A percentile compares a stretch with the other conserved stretches of the same genome.
Evolutionary conservation across 1,140 invertebrate species (phyloP).

Genomic region (Drusus annulatus): DNA sequence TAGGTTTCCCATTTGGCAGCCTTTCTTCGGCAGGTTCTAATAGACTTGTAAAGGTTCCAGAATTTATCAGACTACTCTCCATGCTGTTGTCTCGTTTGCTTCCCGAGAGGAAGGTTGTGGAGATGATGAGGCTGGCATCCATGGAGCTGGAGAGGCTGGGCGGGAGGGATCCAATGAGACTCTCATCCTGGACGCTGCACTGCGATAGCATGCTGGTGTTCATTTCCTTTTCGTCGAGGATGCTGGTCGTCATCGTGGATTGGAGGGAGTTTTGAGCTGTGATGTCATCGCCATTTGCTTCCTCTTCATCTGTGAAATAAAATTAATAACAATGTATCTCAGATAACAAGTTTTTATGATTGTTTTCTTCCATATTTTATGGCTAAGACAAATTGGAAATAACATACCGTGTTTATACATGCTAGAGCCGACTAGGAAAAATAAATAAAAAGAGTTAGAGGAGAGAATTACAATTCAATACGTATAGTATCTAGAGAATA

Average conservation of each 20-base stretch:
- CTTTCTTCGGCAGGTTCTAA: slow-evolving; percentile 51
- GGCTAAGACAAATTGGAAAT: not conserved
- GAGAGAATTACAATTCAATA: not conserved
- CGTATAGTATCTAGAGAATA: no score
- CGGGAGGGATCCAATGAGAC: slow-evolving; percentile 67
- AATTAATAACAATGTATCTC: not conserved
- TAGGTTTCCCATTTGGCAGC: slow-evolving; percentile 50
- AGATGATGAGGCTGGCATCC: slow-evolving; percentile 67
- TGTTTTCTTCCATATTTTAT: not conserved
- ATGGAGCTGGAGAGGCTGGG: slow-evolving; percentile 67
- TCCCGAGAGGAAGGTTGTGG: slow-evolving; percentile 60
- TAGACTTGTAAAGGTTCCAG: slow-evolving; percentile 66
- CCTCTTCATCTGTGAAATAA: slow-evolving; percentile 32
- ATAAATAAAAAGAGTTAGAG: not conserved
- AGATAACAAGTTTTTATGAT: not conserved
- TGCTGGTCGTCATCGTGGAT: slow-evolving; percentile 69
- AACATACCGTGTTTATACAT: slow-evolving; percentile 7
- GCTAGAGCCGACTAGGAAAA: not conserved
- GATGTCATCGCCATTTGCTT: slow-evolving; percentile 47
- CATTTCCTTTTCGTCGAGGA: slow-evolving; percentile 71
- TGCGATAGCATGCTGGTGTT: slow-evolving; percentile 70
- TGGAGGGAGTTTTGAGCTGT: slow-evolving; percentile 63
- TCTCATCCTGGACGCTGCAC: slow-evolving; percentile 65
- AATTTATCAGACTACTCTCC: slow-evolving; percentile 69
- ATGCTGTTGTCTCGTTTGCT: slow-evolving; percentile 61